A percentile compares a stretch with the other conserved stretches of the same genome.
phyloP scores from a whole-genome alignment of 2,888 invertebrate genomes.

The Dione vanillae region DNA sequence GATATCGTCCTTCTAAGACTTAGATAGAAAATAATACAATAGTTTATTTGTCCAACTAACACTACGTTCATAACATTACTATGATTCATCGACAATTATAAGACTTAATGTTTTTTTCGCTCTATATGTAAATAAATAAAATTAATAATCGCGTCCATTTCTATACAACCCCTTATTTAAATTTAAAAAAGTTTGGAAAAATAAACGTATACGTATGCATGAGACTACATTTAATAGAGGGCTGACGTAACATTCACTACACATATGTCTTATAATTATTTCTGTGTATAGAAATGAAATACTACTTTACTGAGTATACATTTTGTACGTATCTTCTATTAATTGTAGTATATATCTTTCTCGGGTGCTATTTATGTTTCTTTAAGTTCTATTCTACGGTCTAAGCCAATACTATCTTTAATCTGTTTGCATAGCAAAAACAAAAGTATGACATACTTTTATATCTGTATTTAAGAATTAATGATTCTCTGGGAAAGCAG shows the following conservation, averaged over 20 bases:
- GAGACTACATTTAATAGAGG: background rate
- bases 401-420: conserved; percentile 73
- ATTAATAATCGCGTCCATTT: conserved; percentile 39
- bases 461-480: conserved; percentile 60
- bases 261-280: background rate
- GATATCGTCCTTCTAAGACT: conserved; percentile 73
- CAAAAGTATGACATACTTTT: conserved; percentile 55
- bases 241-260: background rate
- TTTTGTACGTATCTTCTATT: conserved; percentile 40
- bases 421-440: conserved; percentile 78
- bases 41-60: conserved; percentile 33
- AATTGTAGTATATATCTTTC: conserved; percentile 36
- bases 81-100: conserved; percentile 10
- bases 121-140: conserved; percentile 29
- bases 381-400: conserved; percentile 53
- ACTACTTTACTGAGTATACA: conserved; percentile 1
- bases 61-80: conserved; percentile 25
- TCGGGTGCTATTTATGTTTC: conserved; percentile 54
- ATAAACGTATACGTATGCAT: conserved; percentile 4
- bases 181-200: background rate
- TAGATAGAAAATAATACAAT: conserved; percentile 67
- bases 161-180: conserved; percentile 27
- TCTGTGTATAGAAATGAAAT: background rate
- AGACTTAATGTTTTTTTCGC: conserved; percentile 31
- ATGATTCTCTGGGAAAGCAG: conserved; percentile 68